A percentile compares a stretch with the other conserved stretches of the same genome.
These are phyloP conservation scores for Selene dorsalis DNA, from an alignment of 2,797 vertebrate genomes.

Conservation along the genomic window DNA sequence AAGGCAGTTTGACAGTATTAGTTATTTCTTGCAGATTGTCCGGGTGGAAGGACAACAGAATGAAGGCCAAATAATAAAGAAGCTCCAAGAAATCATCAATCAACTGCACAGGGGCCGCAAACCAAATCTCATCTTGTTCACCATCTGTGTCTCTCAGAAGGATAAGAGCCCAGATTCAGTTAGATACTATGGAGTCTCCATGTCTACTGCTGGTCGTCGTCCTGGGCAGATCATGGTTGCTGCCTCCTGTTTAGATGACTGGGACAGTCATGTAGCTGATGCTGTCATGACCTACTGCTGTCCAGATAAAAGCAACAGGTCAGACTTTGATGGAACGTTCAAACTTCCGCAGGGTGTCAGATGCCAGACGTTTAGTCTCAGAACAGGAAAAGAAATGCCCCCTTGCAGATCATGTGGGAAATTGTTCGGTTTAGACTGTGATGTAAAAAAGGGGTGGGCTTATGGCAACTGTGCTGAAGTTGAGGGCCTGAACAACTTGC, in stretches of 20 bases:
- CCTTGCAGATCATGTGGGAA: too few relatives aligned
- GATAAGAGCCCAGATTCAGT: rapidly evolving
- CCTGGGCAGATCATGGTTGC: neutral
- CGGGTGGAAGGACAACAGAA: rapidly evolving
- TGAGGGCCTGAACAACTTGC: slow-evolving; percentile 61
- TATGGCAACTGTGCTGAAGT: slow-evolving; percentile 59
- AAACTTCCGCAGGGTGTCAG: too few relatives aligned
- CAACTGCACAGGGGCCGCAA: rapidly evolving
- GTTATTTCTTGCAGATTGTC: slow-evolving; percentile 27
- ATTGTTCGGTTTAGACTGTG: too few relatives aligned
- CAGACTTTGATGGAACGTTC: slow-evolving; percentile 6
- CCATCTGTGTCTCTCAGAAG: slow-evolving; percentile 35
- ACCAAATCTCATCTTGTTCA: neutral
- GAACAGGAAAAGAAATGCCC: too few relatives aligned
- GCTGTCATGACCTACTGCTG: slow-evolving; percentile 47
- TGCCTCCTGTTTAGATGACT: slow-evolving; percentile 14
- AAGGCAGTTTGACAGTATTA: neutral
- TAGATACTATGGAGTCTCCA: slow-evolving; percentile 54
- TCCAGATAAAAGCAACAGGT: rapidly evolving
- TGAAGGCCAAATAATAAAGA: rapidly evolving
- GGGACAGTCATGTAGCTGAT: slow-evolving; percentile 39
- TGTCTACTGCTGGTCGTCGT: neutral
- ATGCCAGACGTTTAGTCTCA: too few relatives aligned
- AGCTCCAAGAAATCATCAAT: rapidly evolving
- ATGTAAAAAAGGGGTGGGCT: rapidly evolving